Conservation (phyloP, 2,888 invertebrate species). For the Oscheius sp. region DNA sequence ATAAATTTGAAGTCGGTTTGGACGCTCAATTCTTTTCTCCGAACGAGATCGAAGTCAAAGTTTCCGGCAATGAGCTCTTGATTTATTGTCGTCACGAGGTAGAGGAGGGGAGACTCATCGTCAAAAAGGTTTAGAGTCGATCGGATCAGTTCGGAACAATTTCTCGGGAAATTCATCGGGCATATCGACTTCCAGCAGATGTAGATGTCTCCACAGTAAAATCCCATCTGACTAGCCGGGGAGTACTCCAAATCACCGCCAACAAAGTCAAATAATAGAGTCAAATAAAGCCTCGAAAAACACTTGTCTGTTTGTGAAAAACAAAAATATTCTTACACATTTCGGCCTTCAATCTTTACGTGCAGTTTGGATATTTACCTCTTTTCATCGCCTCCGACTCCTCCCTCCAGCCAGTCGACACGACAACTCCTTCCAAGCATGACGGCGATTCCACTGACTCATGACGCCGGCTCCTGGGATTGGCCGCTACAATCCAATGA, state of each 20-base stretch:
- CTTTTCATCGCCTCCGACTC: not conserved
- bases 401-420: not conserved
- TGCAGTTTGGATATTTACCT: no score
- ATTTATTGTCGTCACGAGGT: slow-evolving; percentile 68
- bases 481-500: slow-evolving; percentile 62
- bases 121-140: slow-evolving; percentile 44
- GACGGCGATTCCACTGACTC: slow-evolving; percentile 55
- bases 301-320: no score
- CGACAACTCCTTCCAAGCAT: slow-evolving; percentile 29
- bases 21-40: slow-evolving; percentile 62
- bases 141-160: slow-evolving; percentile 60
- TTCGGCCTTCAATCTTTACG: no score
- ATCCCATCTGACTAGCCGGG: slow-evolving; percentile 63
- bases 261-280: no score
- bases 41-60: slow-evolving; percentile 63
- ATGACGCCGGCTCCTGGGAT: slow-evolving; percentile 61
- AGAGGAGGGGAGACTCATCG: not conserved
- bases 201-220: slow-evolving; percentile 63
- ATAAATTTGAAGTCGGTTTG: slow-evolving; percentile 62
- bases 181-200: slow-evolving; percentile 66
- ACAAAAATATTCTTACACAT: no score
- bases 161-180: slow-evolving; percentile 61
- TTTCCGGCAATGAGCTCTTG: slow-evolving; percentile 61
- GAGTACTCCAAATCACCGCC: slow-evolving; percentile 67
- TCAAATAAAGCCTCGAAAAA: no score